Base-by-base conservation (phyloP, 1,140 invertebrate genomes). In the Geopemphigus sp. region DNA sequence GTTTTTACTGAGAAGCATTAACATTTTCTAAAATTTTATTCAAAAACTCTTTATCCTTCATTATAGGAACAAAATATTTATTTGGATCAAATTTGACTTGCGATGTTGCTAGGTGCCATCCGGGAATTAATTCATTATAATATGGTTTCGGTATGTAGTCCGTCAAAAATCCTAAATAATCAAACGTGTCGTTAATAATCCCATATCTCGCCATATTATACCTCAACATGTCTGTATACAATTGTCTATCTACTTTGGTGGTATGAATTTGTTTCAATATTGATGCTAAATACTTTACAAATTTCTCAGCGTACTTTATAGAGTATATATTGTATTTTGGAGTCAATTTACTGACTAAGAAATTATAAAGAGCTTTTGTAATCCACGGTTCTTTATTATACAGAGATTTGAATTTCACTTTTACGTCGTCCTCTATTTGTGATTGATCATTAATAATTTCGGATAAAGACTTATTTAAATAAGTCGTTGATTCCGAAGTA, bases 381-480 rank as follows among this genome's bases (percentile, higher is more conserved):
- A 61, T 61, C 73, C 73, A 78, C 12, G 22, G 32, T 61, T 78
- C 73, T 78, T 78, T 78, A 11, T 61, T 78, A 61, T 78, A 78
- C 22, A 78, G 5, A 12, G 56, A 45, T 50, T 47, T 78, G 32
- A 78, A 78, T 17, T 78, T 59, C 19, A 45, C 12, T 61, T n/a
- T 61, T 26, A 78, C n/a, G 6, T 17, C 47, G 11, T 78, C 57
- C 47, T 78, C 73, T 11, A 61, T 10, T 24, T 45, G 32, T 61
- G n/a, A 24, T 24, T 59, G 39, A 57, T 78, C 32, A 17, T 24
- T 6, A 11, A 63, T 78, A 47, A 12, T 47, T 39, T 57, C 72
- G 4, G 56, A 12, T 11, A 47, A 6, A 19, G 56, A 45, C 12
- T 24, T n/a, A n/a, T n/a, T n/a, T n/a, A n/a, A 15, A 11, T 32